A percentile compares a stretch with the other conserved stretches of the same genome.
These are phyloP conservation scores for Pseudolycoriella hygida DNA, from an alignment of 2,888 invertebrate species.

Conservation along the genomic window DNA sequence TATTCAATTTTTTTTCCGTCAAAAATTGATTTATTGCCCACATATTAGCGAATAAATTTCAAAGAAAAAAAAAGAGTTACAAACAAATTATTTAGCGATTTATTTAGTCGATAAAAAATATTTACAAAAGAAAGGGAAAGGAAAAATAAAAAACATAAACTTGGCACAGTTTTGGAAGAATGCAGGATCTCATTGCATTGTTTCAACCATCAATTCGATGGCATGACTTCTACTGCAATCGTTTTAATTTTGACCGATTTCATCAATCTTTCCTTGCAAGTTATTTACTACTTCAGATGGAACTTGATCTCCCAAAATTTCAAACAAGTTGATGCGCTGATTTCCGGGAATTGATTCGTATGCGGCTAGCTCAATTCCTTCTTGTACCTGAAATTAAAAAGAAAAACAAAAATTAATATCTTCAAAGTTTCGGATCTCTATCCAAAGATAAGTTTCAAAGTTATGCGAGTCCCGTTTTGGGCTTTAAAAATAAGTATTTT, in stretches of 20 bases:
- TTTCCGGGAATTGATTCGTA: conserved; percentile 75
- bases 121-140: not conserved
- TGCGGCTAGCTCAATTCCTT: conserved; percentile 70
- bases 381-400: conserved; percentile 40
- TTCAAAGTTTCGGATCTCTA: too few species aligned
- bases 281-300: conserved; percentile 79
- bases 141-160: not conserved
- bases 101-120: not conserved
- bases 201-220: not conserved
- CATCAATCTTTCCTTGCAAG: conserved; percentile 68
- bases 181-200: not conserved
- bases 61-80: too few species aligned
- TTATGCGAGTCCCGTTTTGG: too few species aligned
- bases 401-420: not conserved
- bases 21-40: too few species aligned
- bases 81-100: not conserved
- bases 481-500: too few species aligned
- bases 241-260: conserved; percentile 49
- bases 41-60: too few species aligned
- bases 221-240: not conserved
- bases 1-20: too few species aligned
- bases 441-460: too few species aligned
- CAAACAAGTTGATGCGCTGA: conserved; percentile 66
- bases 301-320: conserved; percentile 69
- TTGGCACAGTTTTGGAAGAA: conserved; percentile 6